Base-by-base conservation (phyloP, 2,888 invertebrate species). In the Neria commutata region DNA sequence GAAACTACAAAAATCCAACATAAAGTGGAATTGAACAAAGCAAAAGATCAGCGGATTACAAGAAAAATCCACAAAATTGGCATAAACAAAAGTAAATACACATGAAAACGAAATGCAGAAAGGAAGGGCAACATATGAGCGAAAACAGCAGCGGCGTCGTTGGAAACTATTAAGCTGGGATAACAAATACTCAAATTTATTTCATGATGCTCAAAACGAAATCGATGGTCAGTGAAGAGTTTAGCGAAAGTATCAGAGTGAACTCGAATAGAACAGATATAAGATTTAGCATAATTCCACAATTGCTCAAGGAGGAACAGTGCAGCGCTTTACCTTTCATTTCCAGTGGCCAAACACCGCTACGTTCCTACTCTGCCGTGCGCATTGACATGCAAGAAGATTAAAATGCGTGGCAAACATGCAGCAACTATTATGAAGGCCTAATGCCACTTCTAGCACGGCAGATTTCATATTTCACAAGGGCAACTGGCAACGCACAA, bases 11-110 rank as follows among this genome's bases (percentile, higher is more conserved):
- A n/a, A 37, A 10, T 37, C 8, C 37, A 37, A 37, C 37, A 37
- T 11, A 29, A 29, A 29, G 29, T 11, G 11, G 11, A 29, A 11
- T 11, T 8, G 11, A 29, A n/a, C 37, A 37, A 14, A 37, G 37
- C 37, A 37, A 37, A 37, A n/a, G n/a, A n/a, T n/a, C n/a, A n/a
- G n/a, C n/a, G 37, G 37, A 37, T 37, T 37, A 37, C 37, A 37
- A 37, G 37, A 4, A 4, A 37, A 37, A n/a, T 5, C 37, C 37
- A 14, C 37, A 37, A 37, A 37, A 37, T 37, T 37, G n/a, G 37
- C 37, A 37, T n/a, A 37, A 37, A 37, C n/a, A 37, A n/a, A 14
- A 29, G 29, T 8, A 8, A 29, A 29, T 29, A 29, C 29, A 5
- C 29, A 29, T 8, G 11, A 8, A 29, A 5, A 8, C 29, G 29